Conservation (phyloP, 2,113 vertebrate genomes). For the Pardalotus punctatus region DNA sequence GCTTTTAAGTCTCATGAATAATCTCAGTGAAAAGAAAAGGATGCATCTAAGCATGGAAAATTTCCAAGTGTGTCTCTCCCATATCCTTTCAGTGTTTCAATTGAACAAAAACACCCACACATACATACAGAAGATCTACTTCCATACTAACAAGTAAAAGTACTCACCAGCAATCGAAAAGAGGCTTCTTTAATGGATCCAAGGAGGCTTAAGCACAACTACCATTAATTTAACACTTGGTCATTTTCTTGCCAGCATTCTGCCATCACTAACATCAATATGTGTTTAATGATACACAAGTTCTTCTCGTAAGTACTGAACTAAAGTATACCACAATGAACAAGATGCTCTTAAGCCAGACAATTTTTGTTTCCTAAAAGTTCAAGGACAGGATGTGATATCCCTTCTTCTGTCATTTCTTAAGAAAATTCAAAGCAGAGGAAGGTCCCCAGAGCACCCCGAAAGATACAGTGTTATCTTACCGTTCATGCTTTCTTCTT, state of each 20-base stretch:
- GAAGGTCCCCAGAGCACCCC: neutral
- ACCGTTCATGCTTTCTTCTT: neutral
- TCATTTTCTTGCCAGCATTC: neutral
- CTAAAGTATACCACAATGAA: neutral
- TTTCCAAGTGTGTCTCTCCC: neutral
- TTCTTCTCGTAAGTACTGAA: neutral
- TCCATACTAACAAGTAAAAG: neutral
- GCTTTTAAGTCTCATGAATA: neutral
- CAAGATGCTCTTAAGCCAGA: neutral
- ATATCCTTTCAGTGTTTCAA: neutral
- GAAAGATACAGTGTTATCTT: neutral
- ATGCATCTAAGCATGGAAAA: neutral
- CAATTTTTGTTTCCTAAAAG: neutral
- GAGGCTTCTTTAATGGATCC: neutral
- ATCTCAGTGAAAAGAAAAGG: neutral
- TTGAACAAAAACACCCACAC: constrained; percentile 12
- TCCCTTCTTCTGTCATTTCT: neutral
- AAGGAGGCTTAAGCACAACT: neutral
- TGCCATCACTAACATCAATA: neutral
- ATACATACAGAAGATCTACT: neutral
- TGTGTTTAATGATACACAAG: neutral
- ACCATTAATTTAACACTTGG: neutral
- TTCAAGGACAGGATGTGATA: neutral
- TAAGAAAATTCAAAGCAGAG: neutral
- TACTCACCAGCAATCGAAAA: neutral